Evolutionary conservation across 2,113 vertebrate genomes (phyloP).

Genomic region (Empidonax traillii): DNA sequence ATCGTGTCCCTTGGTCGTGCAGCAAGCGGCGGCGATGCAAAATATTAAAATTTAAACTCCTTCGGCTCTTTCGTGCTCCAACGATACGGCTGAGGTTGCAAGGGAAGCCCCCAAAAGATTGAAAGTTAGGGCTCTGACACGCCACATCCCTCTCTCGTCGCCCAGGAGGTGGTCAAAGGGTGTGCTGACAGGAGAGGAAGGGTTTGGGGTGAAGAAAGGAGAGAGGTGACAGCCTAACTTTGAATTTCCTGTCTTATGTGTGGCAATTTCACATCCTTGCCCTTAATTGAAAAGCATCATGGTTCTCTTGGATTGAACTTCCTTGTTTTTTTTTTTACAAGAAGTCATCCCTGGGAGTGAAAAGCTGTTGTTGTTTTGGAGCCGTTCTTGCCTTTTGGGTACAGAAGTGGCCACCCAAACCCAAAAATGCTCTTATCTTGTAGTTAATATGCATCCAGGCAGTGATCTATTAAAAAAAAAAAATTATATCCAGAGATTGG

Average conservation of each 20-base stretch:
- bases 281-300: constrained; percentile 36
- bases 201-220: constrained; percentile 4
- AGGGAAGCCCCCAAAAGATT: neutral
- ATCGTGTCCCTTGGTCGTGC: neutral
- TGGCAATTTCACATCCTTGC: constrained; percentile 21
- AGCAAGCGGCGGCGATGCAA: constrained; percentile 5
- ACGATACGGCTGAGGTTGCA: neutral
- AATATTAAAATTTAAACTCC: constrained; percentile 29
- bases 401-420: neutral
- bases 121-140: constrained; percentile 25
- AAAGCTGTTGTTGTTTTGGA: constrained; percentile 1
- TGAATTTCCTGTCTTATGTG: constrained; percentile 13
- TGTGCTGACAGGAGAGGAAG: neutral
- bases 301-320: constrained; percentile 60
- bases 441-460: neutral
- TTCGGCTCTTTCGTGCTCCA: neutral
- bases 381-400: neutral
- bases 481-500: neutral
- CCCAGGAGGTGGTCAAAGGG: constrained; percentile 12
- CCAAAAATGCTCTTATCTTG: neutral
- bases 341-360: constrained; percentile 10
- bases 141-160: neutral
- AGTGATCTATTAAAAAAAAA: neutral
- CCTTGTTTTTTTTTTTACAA: constrained; percentile 59
- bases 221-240: constrained; percentile 36